Evolutionary conservation across 2,113 vertebrate genomes (phyloP), one percentile per base, ranked within the genome.

Genomic region (Oreochromis aureus): DNA sequence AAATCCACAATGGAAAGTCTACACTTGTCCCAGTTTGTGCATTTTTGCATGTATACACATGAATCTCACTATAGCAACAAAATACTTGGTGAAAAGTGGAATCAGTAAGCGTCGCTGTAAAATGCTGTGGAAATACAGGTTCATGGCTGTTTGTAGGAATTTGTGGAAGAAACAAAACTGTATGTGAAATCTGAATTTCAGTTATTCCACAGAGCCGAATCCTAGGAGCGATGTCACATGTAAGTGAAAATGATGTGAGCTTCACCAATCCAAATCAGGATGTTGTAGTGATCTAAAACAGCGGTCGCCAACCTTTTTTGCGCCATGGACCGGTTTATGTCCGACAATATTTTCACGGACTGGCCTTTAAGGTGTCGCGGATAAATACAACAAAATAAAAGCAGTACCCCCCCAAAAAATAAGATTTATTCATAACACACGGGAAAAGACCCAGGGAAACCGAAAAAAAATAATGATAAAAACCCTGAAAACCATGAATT

Each of bases 191-290:
- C n/a, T 44, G n/a, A 41, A 69, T 41, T 39, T 41, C 63, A 39
- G 61, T 0, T 66, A 36, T 11, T 63, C 32, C 18, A 36, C 32
- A n/a, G 10, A 66, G 34, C 61, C 0, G 10, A 39, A n/a, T 7
- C 19, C 61, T 2, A n/a, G 34, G 34, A 39, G 18, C 4, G 11
- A 59, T 2, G 13, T 59, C 58, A 2, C 58, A 32, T 32, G 13
- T 32, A 32, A 32, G 7, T 18, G 32, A 66, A 66, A 63, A 63
- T n/a, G 5, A 34, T 36, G 32, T 36, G 32, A 36, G 61, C 32
- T 66, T 36, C 32, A 66, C 30, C 18, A 39, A 2, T 3, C 32
- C 6, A 39, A 66, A 5, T 66, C 34, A 39, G 10, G 61, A n/a
- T 0, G 32, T 7, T n/a, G 32, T 5, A 66, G 32, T 39, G 10